Evolutionary conservation across 2,888 invertebrate genomes (phyloP).

Genomic region (Netelia melanura): DNA sequence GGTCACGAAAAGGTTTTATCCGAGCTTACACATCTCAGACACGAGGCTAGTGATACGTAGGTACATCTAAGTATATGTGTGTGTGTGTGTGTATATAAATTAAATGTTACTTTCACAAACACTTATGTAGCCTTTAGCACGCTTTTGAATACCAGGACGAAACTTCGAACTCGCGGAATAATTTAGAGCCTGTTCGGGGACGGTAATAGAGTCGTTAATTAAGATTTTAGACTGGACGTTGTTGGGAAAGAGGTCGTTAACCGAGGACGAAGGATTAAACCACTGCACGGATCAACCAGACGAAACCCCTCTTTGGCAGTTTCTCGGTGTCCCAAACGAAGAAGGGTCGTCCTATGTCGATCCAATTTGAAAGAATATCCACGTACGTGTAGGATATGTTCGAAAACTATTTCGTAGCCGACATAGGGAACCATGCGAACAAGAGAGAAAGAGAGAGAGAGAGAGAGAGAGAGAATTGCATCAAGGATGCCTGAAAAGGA

Average conservation of each 20-base stretch:
- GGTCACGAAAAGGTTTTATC: conserved; percentile 47
- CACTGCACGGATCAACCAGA: conserved; percentile 13
- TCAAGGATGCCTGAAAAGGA: neutral
- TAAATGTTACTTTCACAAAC: conserved; percentile 24
- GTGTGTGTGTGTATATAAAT: conserved; percentile 9
- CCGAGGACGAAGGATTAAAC: conserved; percentile 4
- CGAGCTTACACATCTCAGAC: conserved; percentile 45
- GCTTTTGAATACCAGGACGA: neutral
- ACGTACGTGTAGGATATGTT: too few relatives aligned
- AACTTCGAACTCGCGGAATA: conserved; percentile 31
- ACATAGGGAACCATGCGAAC: too few relatives aligned
- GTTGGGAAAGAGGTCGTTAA: neutral
- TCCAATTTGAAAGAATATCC: neutral
- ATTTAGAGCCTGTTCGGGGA: conserved; percentile 27
- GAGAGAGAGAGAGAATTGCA: neutral
- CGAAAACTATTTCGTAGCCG: too few relatives aligned
- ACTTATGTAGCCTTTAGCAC: neutral
- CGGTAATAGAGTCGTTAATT: conserved; percentile 48
- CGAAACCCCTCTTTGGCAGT: neutral
- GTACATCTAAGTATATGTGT: neutral
- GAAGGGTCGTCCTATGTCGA: neutral
- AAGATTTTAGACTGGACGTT: conserved; percentile 32
- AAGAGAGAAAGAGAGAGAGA: too few relatives aligned
- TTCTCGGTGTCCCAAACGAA: neutral
- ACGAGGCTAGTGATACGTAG: neutral